These are phyloP conservation scores for Forbesichthys agassizii DNA, from an alignment of 2,113 vertebrate genomes.

Conservation along the genomic window DNA sequence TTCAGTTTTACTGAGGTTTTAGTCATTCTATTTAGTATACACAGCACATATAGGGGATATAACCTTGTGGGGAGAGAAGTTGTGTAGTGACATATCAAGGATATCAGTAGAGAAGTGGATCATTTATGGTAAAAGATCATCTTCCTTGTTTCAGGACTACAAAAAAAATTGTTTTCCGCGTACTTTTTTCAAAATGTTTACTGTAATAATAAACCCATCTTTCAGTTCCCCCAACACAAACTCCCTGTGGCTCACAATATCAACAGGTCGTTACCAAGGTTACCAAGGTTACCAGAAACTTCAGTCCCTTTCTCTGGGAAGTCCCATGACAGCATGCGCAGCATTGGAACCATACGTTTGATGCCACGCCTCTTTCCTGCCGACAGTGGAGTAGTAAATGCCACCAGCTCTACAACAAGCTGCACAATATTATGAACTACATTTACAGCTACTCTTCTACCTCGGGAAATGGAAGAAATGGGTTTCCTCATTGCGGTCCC, in stretches of 20 bases:
- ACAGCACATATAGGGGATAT: no score
- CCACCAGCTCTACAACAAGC: conserved; percentile 4
- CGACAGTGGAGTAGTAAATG: not conserved
- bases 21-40: no score
- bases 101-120: no score
- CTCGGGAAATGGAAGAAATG: conserved; percentile 15
- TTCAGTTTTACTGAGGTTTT: no score
- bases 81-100: no score
- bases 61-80: no score
- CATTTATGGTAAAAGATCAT: no score
- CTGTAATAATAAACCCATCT: not conserved
- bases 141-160: no score
- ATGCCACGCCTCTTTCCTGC: conserved; percentile 43
- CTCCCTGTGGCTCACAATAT: not conserved
- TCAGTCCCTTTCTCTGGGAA: conserved; percentile 28
- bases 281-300: conserved; percentile 32
- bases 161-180: no score
- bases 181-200: not conserved
- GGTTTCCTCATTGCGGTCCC: conserved; percentile 27
- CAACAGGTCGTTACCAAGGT: no score
- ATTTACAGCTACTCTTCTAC: conserved; percentile 33
- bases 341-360: conserved; percentile 25
- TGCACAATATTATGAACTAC: not conserved
- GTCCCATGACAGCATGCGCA: conserved; percentile 1
- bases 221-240: not conserved